Evolutionary conservation across 2,888 invertebrate species (phyloP).

Genomic region (Hydrotaea cyrtoneurina): DNA sequence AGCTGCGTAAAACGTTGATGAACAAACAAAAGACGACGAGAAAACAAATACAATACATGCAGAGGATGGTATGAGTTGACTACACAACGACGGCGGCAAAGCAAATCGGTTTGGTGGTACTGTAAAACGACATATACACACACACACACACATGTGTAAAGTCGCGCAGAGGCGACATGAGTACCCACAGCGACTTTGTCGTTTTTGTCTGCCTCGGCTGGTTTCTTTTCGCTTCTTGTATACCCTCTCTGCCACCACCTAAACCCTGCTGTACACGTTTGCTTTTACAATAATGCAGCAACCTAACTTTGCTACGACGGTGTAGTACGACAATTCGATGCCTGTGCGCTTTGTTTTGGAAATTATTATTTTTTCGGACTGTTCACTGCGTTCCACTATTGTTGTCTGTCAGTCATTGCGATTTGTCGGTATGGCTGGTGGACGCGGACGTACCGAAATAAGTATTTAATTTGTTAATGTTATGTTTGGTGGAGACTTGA

Average conservation of each 20-base stretch:
- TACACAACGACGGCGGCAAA: slow-evolving; percentile 3
- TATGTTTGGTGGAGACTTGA: not conserved
- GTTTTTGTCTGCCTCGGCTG: slow-evolving; percentile 25
- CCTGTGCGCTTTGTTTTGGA: not conserved
- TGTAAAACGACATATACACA: slow-evolving; percentile 27
- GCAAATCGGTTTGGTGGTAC: not conserved
- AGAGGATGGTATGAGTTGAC: not conserved
- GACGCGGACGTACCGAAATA: slow-evolving; percentile 2
- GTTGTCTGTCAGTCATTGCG: not conserved
- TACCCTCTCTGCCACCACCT: slow-evolving; percentile 53
- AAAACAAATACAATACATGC: not conserved
- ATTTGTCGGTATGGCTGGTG: not conserved
- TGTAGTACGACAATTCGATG: not conserved
- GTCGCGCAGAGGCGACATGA: slow-evolving; percentile 18
- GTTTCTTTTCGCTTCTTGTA: slow-evolving; percentile 20
- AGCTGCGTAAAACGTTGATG: slow-evolving; percentile 57
- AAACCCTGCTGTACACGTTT: slow-evolving; percentile 22
- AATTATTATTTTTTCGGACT: slow-evolving; percentile 4
- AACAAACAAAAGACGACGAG: slow-evolving; percentile 16
- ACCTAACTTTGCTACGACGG: not conserved
- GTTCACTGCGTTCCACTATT: not conserved
- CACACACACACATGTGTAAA: not conserved
- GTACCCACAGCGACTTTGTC: slow-evolving; percentile 40
- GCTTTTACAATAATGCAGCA: slow-evolving; percentile 47
- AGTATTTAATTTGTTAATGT: slow-evolving; percentile 18